Evolutionary conservation across 2,113 vertebrate species (phyloP).

Genomic region (Laticauda laticaudata): DNA sequence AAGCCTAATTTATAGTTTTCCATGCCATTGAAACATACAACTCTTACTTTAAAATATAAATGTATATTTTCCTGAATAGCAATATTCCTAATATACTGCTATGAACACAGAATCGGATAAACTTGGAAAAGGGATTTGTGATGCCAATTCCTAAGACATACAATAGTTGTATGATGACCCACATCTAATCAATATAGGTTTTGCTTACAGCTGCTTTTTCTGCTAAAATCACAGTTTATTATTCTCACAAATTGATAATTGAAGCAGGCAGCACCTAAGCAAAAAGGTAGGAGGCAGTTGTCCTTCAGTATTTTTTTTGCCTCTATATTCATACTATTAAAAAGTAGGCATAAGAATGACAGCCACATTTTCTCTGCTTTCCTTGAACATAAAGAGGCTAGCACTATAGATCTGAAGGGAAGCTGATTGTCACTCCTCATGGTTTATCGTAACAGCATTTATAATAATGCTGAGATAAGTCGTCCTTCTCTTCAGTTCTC

Average conservation of each 20-base stretch:
- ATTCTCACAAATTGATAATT: neutral
- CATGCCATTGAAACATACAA: neutral
- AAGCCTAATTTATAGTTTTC: neutral
- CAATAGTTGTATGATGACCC: neutral
- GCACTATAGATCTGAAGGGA: conserved; percentile 28
- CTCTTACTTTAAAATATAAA: neutral
- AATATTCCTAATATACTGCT: neutral
- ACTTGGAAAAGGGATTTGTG: neutral
- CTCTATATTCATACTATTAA: neutral
- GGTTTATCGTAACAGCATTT: conserved; percentile 19
- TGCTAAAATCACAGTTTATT: neutral
- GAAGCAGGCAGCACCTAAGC: neutral
- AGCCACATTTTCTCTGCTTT: conserved; percentile 17
- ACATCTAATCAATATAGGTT: neutral
- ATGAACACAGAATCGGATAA: neutral
- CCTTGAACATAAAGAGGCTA: conserved; percentile 37
- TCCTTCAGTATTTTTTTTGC: accelerated
- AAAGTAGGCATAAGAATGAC: conserved; percentile 19
- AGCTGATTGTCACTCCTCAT: conserved; percentile 1
- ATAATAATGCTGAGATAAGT: accelerated
- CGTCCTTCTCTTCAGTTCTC: neutral
- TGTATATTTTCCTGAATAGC: neutral
- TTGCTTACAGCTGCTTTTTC: neutral
- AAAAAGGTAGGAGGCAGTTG: accelerated
- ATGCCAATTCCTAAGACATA: neutral